Conservation (phyloP, 2,888 invertebrate species). For the Tricholauxania praeusta region DNA sequence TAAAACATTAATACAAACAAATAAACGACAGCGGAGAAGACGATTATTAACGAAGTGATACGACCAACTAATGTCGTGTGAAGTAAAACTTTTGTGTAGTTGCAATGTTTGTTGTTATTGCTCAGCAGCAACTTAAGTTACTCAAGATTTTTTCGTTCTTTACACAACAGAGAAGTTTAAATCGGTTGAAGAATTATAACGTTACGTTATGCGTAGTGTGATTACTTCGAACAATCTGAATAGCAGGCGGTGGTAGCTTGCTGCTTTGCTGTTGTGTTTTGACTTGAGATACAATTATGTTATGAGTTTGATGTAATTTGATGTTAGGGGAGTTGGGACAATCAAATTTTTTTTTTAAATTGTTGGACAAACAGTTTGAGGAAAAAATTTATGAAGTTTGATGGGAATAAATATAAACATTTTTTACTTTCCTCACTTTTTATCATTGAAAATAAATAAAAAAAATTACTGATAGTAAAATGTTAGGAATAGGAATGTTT, state of each 20-base stretch:
- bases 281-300: conserved; percentile 21
- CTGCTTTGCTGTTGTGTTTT: conserved; percentile 2
- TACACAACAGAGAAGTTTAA: conserved; percentile 6
- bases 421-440: no score
- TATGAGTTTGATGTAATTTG: conserved; percentile 22
- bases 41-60: conserved; percentile 37
- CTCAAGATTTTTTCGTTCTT: conserved; percentile 5
- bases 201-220: conserved; percentile 26
- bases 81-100: conserved; percentile 3
- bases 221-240: conserved; percentile 5
- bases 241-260: background rate
- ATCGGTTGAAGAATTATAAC: conserved; percentile 15
- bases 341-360: no score
- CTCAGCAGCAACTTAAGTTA: conserved; percentile 7
- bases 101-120: conserved; percentile 10
- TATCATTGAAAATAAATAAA: no score
- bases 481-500: no score
- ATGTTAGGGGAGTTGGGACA: background rate
- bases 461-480: no score
- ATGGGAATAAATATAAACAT: no score
- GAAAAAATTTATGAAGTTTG: no score
- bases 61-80: conserved; percentile 27
- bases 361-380: no score
- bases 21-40: background rate
- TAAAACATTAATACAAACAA: conserved; percentile 4